Conservation (phyloP, 2,888 invertebrate genomes). For the Drosophila lutescens region DNA sequence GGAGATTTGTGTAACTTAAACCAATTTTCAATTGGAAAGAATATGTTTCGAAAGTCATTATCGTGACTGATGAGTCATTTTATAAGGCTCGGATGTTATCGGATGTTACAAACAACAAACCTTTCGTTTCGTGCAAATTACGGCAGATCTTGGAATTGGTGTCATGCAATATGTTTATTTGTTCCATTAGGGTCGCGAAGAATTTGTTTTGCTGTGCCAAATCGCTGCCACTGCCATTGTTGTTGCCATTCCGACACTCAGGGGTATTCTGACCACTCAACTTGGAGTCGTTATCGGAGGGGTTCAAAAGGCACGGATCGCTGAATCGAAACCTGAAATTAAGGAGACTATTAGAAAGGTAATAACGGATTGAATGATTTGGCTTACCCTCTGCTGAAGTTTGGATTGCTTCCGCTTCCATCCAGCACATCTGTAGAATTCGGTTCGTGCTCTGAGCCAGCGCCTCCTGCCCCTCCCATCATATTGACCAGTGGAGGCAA, state of each 20-base stretch:
- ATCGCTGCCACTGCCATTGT: conserved; percentile 69
- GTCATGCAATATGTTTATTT: conserved; percentile 89
- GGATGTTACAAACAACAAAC: conserved; percentile 81
- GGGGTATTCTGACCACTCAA: conserved; percentile 83
- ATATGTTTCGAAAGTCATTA: background rate
- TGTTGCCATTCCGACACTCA: conserved; percentile 73
- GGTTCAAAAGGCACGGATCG: conserved; percentile 84
- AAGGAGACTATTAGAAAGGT: background rate
- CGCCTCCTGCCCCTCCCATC: conserved; percentile 66
- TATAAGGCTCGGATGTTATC: background rate
- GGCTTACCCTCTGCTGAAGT: conserved; percentile 81
- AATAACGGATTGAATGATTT: background rate
- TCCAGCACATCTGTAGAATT: conserved; percentile 83
- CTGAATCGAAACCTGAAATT: conserved; percentile 83
- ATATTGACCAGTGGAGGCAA: conserved; percentile 89
- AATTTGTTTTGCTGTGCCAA: conserved; percentile 83
- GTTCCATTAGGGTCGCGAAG: conserved; percentile 87
- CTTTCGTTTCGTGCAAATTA: conserved; percentile 90
- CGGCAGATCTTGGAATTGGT: conserved; percentile 90
- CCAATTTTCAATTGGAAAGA: background rate
- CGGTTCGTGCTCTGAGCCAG: conserved; percentile 79
- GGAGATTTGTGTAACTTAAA: conserved; percentile 24
- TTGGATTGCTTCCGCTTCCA: conserved; percentile 83
- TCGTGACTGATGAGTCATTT: background rate
- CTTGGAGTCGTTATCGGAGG: conserved; percentile 84